phyloP scores from a whole-genome alignment of 2,888 invertebrate genomes.

The Eupithecia subumbrata region DNA sequence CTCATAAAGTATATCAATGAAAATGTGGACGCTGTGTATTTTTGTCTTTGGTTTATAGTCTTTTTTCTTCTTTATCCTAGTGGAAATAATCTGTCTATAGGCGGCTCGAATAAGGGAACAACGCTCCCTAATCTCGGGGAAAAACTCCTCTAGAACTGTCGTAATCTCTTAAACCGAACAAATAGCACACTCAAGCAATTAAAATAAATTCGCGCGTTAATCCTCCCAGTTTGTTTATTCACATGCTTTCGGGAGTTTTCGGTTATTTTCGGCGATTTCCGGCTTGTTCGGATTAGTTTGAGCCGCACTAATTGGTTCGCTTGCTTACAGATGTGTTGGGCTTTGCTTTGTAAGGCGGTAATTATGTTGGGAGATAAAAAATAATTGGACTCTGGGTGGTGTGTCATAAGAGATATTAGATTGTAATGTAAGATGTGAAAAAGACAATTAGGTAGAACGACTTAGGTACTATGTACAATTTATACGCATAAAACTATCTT shows the following conservation, averaged over 20 bases:
- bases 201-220: constrained; percentile 63
- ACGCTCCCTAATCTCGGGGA: constrained; percentile 15
- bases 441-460: no score
- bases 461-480: no score
- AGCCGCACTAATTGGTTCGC: constrained; percentile 70
- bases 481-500: no score
- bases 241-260: constrained; percentile 50
- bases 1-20: no score
- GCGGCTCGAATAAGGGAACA: background rate
- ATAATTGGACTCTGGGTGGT: background rate
- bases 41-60: background rate
- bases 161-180: constrained; percentile 43
- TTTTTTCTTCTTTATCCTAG: background rate
- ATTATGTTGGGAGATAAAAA: constrained; percentile 17
- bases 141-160: constrained; percentile 29
- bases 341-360: constrained; percentile 17
- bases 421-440: background rate
- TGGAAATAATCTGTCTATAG: background rate
- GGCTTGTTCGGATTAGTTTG: constrained; percentile 72
- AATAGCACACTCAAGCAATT: constrained; percentile 52
- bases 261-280: constrained; percentile 54
- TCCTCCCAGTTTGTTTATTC: constrained; percentile 53
- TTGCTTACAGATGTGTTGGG: constrained; percentile 21
- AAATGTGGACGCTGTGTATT: background rate
- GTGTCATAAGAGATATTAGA: background rate